Base-by-base conservation (phyloP, 2,797 vertebrate species). In the Erpetoichthys calabaricus region DNA sequence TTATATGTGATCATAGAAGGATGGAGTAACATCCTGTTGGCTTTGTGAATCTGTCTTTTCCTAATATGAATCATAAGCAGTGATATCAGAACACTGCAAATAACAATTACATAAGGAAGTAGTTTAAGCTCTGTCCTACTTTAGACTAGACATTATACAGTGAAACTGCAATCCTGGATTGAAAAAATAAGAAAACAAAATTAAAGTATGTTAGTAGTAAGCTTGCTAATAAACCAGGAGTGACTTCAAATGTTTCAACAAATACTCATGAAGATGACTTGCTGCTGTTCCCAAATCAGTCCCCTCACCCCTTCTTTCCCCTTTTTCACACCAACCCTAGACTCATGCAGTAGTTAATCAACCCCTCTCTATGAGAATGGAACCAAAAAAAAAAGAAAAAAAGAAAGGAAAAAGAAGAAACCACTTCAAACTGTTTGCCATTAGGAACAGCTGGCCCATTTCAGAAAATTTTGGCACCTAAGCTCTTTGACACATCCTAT, bases 361-460 rank as follows among this genome's bases (percentile, higher is more conserved):
- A 54, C 4, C 44, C 57, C 67, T 45, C 45, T 63, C 72, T 63
- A 63, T 55, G 63, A 65, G 51, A n/a, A 64, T 56, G 59, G 67
- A 5, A 1, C 60, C 56, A 64, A 55, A 63, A 60, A 53, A 49
- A 25, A 1, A 3, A 66, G 68, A 68, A 67, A 58, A 58, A 63
- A 66, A 72, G 60, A 61, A 68, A 1, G 4, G 65, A 68, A 68
- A 67, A 58, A 60, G 63, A 66, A 72, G 60, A 61, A 68, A 73
- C 63, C 64, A 52, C 58, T 70, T 68, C 66, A 73, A 72, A 62
- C 56, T 63, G 55, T 61, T 61, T 56, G 1, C 64, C 62, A 61
- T 7, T 6, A 65, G 67, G 63, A 73, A 64, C 67, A 66, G 63
- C 56, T 64, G 67, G 68, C 64, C 60, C 58, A 0, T 55, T 68